Evolutionary conservation across 2,888 invertebrate genomes (phyloP).

Genomic region (Nomada lathburiana): DNA sequence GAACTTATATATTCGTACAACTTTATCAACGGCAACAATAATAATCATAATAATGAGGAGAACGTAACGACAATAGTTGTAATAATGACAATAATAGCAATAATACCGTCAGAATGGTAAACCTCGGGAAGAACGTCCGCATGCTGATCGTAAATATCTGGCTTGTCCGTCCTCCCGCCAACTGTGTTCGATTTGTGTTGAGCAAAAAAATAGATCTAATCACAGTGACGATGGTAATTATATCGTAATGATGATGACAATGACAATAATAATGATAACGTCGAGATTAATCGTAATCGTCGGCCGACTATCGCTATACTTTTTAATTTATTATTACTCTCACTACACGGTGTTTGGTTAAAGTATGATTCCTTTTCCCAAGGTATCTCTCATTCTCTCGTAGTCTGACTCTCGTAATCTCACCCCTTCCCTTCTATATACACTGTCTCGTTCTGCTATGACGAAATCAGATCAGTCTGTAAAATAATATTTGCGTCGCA

Average conservation of each 20-base stretch:
- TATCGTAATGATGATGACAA: conserved; percentile 64
- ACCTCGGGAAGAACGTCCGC: conserved; percentile 33
- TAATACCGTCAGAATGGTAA: conserved; percentile 60
- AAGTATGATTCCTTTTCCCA: conserved; percentile 62
- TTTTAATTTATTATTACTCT: conserved; percentile 78
- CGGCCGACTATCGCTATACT: conserved; percentile 77
- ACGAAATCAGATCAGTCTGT: conserved; percentile 54
- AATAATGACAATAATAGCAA: conserved; percentile 64
- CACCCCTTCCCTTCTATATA: conserved; percentile 69
- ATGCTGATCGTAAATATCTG: neutral
- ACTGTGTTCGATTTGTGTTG: conserved; percentile 34
- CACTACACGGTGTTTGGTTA: conserved; percentile 81
- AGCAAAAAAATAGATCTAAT: conserved; percentile 60
- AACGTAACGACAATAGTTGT: conserved; percentile 71
- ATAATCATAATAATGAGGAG: conserved; percentile 73
- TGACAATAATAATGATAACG: conserved; percentile 72
- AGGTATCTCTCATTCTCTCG: conserved; percentile 59
- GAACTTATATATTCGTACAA: conserved; percentile 83
- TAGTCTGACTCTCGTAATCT: neutral
- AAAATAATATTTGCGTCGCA: conserved; percentile 49
- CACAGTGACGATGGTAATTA: conserved; percentile 59
- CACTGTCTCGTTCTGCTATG: conserved; percentile 67
- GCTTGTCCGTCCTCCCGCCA: conserved; percentile 3
- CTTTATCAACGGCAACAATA: conserved; percentile 82
- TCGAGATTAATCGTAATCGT: conserved; percentile 76